Base-by-base conservation (phyloP, 2,113 vertebrate genomes). In the Panurus biarmicus region DNA sequence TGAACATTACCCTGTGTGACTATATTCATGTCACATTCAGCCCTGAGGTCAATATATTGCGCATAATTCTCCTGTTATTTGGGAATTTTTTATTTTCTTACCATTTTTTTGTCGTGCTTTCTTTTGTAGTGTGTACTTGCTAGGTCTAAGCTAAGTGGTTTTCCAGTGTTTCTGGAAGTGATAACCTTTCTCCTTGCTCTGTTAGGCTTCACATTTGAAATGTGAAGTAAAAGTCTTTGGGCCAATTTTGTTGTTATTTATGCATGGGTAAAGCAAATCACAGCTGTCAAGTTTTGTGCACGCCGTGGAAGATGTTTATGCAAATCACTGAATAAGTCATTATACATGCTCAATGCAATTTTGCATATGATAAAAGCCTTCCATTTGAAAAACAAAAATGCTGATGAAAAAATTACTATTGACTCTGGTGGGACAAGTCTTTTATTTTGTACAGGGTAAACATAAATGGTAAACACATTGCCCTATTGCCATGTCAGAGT, bases 201-300 rank as follows among this genome's bases (percentile, higher is more conserved):
- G 28, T 44, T 64, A 84, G 56, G 20, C 69, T 88, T 77, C 28
- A 57, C n/a, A 71, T 83, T 81, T 89, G 48, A 77, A 94, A 90
- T 64, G 48, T 64, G 65, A 94, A 89, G 26, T 71, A 84, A 71
- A 96, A 90, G 86, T 93, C 76, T 96, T 86, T 92, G 69, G 85
- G 89, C 76, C 28, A 77, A 64, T 90, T 95, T 90, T 90, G 56
- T 66, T 90, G 79, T 93, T 93, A 80, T 77, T 96, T 90, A 84
- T 81, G 90, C 94, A 64, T 92, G 80, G 53, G 12, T 80, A 77
- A 80, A 73, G 47, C 64, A 93, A 76, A 88, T 90, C 80, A 87
- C 69, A 93, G 72, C 83, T 96, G 95, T 92, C 88, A 81, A 50
- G 22, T 84, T 77, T 56, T 84, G 72, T 84, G 61, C 44, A 36